A percentile compares a stretch with the other conserved stretches of the same genome.
Conservation (phyloP, 2,797 vertebrate species). For the Margarornis squamiger region DNA sequence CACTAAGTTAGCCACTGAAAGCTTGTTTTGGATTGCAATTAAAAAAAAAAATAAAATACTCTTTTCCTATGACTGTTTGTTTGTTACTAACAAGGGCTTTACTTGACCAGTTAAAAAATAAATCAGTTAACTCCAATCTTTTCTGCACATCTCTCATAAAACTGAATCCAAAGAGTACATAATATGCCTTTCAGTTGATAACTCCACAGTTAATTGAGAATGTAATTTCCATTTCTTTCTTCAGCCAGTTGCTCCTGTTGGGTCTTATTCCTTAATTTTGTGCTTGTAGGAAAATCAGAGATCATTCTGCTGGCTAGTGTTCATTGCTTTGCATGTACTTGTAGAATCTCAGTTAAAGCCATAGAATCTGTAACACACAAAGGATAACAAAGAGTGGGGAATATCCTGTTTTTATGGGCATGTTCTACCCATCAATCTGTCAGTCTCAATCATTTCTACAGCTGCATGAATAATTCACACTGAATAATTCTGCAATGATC, state of each 20-base stretch:
- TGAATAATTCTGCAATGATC: constrained; percentile 27
- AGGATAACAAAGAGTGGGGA: constrained; percentile 10
- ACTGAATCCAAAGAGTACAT: not conserved
- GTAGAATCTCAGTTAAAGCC: not conserved
- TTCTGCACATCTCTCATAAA: not conserved
- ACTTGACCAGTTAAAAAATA: not conserved
- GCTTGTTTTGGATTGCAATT: not conserved
- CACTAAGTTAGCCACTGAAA: not conserved
- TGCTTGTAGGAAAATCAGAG: not conserved
- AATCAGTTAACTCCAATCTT: not conserved
- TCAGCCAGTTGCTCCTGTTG: not conserved
- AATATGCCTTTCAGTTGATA: not conserved
- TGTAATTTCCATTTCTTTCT: not conserved
- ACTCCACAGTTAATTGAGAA: not conserved
- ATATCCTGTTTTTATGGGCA: constrained; percentile 38
- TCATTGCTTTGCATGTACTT: constrained; percentile 9
- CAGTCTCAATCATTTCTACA: constrained; percentile 39
- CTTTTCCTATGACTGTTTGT: not conserved
- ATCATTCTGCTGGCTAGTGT: not conserved
- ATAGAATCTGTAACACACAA: not conserved
- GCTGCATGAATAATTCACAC: constrained; percentile 14
- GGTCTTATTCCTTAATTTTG: not conserved
- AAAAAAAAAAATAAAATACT: not conserved
- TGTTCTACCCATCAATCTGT: constrained; percentile 41
- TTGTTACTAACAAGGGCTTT: not conserved